Evolutionary conservation across 2,797 vertebrate species (phyloP), one percentile per base, ranked within the genome.

Genomic region (Microchirus variegatus): DNA sequence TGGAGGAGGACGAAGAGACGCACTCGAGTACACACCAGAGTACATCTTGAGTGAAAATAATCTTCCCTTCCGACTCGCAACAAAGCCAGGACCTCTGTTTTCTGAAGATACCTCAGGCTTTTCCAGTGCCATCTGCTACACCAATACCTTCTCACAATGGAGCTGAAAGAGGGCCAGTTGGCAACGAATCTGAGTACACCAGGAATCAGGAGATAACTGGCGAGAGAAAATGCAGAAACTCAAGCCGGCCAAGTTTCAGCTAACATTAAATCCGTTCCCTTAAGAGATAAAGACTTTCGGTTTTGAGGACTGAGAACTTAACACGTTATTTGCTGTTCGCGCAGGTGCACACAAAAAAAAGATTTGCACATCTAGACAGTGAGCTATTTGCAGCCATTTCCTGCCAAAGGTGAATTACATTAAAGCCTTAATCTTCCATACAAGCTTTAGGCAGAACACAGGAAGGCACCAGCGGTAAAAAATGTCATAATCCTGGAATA

Each of bases 151-250:
- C 86, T 85, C 78, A 82, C 81, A 86, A 80, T 70, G 57, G 67
- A 70, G 78, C 81, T 86, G 82, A 88, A 83, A 81, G 53, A 71
- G 75, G 74, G 90, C 87, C 87, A 89, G 81, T 88, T 91, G 90
- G 90, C 90, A 91, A 46, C 49, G 3, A 84, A 83, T 90, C 80
- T 80, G 80, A 88, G 83, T 81, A 61, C 70, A 74, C 71, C 44
- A 8, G 80, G 68, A 83, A 83, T 86, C 73, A 2, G 70, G 82
- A 87, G 85, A 83, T 83, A 77, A 80, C 80, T 88, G 83, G 84
- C 83, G 78, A 77, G 61, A 76, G 55, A 80, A 75, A 72, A 78
- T n/a, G 17, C 54, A 74, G 70, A 82, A 67, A 76, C 64, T 53
- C 42, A 42, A 77, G 75, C 22, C 46, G 9, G 87, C 85, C 87